Base-by-base conservation (phyloP, 2,888 invertebrate species). In the Parnassius apollo region DNA sequence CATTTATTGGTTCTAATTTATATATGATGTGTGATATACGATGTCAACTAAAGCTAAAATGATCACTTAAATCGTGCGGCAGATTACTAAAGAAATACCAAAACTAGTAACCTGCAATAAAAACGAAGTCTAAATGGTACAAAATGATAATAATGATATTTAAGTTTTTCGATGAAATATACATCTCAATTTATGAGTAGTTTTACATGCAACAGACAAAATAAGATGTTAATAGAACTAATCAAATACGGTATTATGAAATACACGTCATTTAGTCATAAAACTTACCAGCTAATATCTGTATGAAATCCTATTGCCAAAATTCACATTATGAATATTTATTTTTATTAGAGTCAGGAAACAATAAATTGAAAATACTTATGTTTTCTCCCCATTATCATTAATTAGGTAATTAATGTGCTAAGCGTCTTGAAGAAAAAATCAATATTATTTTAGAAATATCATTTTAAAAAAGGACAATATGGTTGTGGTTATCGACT, bases 211-310 rank as follows among this genome's bases (percentile, higher is more conserved):
- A 52, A 11, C 9, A 42, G 25, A 42, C n/a, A 42, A 12, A 12
- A 12, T 11, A 42, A 50, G 11, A 49, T 7, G 7, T 42, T 12
- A 7, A 54, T 3, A 42, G 8, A 9, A 35, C 7, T 58, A 18
- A 22, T 51, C 42, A 22, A 45, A 10, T 18, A 65, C 48, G 25
- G 59, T 61, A 72, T 69, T 68, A 69, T 59, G 58, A 75, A 73
- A 79, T 75, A 87, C 86, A 88, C 88, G 88, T 88, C 88, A 88
- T 81, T 77, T 75, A 72, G 69, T 78, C 73, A 73, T 80, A 81
- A 79, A 82, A 84, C 86, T 83, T 73, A 88, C 87, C 78, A 68
- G 75, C 65, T 67, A 67, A 4, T 25, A 71, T 67, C 69, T 65
- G 62, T 69, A 71, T 68, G 68, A 69, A 71, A 68, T 71, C 73